phyloP scores from a whole-genome alignment of 2,797 vertebrate species.

The Chromis chromis region DNA sequence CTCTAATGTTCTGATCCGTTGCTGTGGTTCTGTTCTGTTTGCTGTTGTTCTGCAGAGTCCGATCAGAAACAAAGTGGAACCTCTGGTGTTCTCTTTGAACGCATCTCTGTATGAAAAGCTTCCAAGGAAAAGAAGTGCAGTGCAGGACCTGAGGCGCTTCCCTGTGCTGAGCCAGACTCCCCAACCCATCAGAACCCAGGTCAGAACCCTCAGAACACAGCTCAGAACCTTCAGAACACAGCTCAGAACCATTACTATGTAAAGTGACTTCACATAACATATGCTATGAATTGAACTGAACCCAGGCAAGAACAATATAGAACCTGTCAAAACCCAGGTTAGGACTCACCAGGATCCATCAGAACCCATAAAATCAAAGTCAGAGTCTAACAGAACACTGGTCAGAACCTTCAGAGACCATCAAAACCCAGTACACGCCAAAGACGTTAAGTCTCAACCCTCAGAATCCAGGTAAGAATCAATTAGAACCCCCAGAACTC shows the following conservation, averaged over 20 bases:
- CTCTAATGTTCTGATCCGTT: neutral
- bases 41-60: constrained; percentile 48
- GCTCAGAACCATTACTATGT: neutral
- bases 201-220: neutral
- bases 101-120: constrained; percentile 47
- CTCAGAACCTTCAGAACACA: neutral
- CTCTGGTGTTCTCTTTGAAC: constrained; percentile 72
- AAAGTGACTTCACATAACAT: no score
- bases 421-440: no score
- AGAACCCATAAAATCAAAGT: no score
- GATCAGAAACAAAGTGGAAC: constrained; percentile 61
- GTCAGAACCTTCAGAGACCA: no score
- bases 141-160: constrained; percentile 55
- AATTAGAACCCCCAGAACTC: no score
- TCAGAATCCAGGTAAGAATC: no score
- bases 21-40: constrained; percentile 20
- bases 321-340: no score
- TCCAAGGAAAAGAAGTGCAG: constrained; percentile 3
- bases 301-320: no score
- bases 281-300: no score
- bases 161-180: constrained; percentile 64
- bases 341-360: no score
- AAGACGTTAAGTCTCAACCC: no score
- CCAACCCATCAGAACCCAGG: constrained; percentile 1
- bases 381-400: no score